Evolutionary conservation across 2,888 invertebrate genomes (phyloP).

Genomic region (Zele albiditarsus): DNA sequence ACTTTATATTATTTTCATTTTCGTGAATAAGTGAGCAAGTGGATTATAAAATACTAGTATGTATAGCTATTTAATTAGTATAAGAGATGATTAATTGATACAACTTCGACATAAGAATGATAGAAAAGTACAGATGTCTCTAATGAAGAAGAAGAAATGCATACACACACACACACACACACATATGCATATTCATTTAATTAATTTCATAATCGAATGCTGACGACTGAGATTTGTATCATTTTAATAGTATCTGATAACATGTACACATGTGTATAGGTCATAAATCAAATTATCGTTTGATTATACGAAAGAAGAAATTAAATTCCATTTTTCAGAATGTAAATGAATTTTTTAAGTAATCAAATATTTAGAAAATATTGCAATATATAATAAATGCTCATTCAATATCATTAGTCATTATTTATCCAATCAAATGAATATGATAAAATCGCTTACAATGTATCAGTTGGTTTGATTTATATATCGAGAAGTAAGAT

Average conservation of each 20-base stretch:
- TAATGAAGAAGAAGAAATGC: background rate
- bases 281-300: no score
- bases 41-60: background rate
- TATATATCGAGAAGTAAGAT: conserved; percentile 21
- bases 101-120: conserved; percentile 31
- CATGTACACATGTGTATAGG: background rate
- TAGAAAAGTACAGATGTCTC: background rate
- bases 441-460: background rate
- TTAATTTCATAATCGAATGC: background rate
- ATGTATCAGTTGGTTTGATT: conserved; percentile 26
- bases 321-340: background rate
- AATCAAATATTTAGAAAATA: background rate
- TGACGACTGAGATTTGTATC: conserved; percentile 9
- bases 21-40: background rate
- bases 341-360: background rate
- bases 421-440: conserved; percentile 14
- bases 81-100: conserved; percentile 55
- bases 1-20: no score
- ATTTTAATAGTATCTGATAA: background rate
- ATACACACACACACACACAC: background rate
- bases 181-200: background rate
- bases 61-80: conserved; percentile 46
- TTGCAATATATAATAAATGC: background rate
- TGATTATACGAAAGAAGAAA: no score
- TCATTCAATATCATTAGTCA: background rate